Evolutionary conservation across 2,888 invertebrate species (phyloP).

Genomic region (Torymus texanus): DNA sequence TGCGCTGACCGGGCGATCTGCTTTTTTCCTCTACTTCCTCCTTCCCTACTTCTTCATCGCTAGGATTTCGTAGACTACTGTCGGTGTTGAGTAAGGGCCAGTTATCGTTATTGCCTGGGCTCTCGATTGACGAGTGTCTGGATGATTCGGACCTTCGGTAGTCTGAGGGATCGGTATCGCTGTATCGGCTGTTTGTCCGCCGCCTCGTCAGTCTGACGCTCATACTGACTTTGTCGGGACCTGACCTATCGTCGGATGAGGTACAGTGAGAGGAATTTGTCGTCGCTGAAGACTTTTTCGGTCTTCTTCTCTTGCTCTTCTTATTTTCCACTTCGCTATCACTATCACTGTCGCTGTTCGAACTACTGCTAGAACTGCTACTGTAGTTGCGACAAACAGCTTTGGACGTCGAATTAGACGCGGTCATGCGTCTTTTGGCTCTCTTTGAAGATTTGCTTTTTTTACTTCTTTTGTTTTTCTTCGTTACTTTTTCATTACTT

Average conservation of each 20-base stretch:
- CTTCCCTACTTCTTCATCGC: too few species aligned
- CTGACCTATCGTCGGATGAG: neutral
- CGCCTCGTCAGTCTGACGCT: neutral
- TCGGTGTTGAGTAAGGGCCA: too few species aligned
- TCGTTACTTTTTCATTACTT: constrained; percentile 10
- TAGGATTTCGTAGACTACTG: too few species aligned
- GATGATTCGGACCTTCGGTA: constrained; percentile 10
- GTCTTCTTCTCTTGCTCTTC: neutral
- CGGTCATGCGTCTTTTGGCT: neutral
- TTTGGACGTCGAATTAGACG: constrained; percentile 5
- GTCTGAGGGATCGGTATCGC: constrained; percentile 26
- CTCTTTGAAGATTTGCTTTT: constrained; percentile 35
- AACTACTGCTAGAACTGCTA: constrained; percentile 29
- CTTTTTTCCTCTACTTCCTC: too few species aligned
- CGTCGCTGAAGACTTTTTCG: neutral
- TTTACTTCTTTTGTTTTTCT: constrained; percentile 41
- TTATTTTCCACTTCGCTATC: constrained; percentile 26
- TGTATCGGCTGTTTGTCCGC: neutral
- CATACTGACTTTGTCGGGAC: neutral
- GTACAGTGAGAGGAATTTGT: neutral
- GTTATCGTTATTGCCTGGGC: constrained; percentile 15
- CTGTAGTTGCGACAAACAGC: constrained; percentile 1
- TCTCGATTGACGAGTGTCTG: constrained; percentile 31
- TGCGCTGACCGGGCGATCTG: too few species aligned
- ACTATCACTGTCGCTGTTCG: constrained; percentile 22